Evolutionary conservation across 1,140 invertebrate species (phyloP).

Genomic region (Pseudomyrmex cubaensis): DNA sequence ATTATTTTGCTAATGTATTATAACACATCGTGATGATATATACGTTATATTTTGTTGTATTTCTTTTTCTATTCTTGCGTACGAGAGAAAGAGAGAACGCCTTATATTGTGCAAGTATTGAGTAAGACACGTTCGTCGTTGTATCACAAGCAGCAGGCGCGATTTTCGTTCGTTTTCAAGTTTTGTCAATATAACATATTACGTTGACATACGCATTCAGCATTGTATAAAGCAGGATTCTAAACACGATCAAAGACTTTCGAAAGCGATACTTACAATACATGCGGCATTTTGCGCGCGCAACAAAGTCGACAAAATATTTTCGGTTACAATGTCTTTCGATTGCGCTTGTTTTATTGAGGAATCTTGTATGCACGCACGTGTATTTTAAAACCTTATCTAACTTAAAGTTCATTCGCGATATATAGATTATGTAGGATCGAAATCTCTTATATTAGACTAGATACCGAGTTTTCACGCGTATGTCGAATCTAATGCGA

Average conservation of each 20-base stretch:
- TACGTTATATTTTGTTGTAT: no score
- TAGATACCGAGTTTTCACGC: constrained; percentile 20
- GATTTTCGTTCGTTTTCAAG: no score
- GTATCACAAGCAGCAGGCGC: not conserved
- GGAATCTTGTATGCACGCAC: not conserved
- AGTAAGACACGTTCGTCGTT: no score
- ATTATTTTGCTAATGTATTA: no score
- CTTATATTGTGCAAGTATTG: no score
- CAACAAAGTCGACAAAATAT: not conserved
- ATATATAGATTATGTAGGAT: constrained; percentile 5
- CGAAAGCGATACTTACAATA: no score
- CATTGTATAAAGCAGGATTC: not conserved
- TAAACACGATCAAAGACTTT: no score
- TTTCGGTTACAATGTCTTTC: not conserved
- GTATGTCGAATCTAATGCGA: constrained; percentile 16
- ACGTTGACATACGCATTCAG: not conserved
- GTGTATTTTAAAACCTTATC: not conserved
- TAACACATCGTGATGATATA: no score
- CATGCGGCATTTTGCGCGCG: no score
- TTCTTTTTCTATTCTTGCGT: no score
- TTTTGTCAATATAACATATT: no score
- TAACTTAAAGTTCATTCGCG: constrained; percentile 21
- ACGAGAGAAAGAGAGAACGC: no score
- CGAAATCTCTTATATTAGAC: constrained; percentile 66
- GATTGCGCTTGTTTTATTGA: not conserved